Conservation (phyloP, 2,888 invertebrate genomes). For the Acanthosepion esculentum region DNA sequence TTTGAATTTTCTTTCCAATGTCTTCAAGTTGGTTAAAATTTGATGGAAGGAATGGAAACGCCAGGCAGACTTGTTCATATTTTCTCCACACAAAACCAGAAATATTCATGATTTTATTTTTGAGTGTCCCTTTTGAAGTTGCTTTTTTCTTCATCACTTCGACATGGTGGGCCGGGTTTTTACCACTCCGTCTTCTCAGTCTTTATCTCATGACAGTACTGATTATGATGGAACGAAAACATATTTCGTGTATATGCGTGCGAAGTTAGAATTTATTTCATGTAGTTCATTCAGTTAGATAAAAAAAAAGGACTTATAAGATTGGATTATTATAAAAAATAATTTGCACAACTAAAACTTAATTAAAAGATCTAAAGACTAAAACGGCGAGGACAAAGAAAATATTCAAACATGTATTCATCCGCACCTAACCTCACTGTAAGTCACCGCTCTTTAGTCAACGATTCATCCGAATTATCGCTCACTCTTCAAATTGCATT, state of each 20-base stretch:
- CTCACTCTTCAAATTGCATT: constrained; percentile 43
- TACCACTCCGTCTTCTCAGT: not conserved
- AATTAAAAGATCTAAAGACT: not conserved
- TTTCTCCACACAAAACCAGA: not conserved
- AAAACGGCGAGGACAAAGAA: not conserved
- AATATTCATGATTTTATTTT: not conserved
- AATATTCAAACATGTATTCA: not conserved
- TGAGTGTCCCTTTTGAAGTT: not conserved
- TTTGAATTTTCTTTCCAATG: not conserved
- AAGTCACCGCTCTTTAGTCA: not conserved
- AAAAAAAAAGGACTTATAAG: not conserved
- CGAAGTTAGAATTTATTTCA: not conserved
- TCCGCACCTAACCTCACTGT: not conserved
- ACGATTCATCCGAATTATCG: not conserved
- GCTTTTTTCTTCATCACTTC: not conserved
- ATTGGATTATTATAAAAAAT: no score
- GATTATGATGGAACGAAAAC: not conserved
- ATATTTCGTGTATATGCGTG: not conserved
- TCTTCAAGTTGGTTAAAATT: not conserved
- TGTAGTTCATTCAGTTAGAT: not conserved
- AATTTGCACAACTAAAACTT: not conserved
- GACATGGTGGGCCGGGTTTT: not conserved
- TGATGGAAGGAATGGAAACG: not conserved
- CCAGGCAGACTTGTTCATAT: not conserved
- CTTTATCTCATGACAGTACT: not conserved